Evolutionary conservation across 2,113 vertebrate genomes (phyloP).

Genomic region (Hylia prasina): DNA sequence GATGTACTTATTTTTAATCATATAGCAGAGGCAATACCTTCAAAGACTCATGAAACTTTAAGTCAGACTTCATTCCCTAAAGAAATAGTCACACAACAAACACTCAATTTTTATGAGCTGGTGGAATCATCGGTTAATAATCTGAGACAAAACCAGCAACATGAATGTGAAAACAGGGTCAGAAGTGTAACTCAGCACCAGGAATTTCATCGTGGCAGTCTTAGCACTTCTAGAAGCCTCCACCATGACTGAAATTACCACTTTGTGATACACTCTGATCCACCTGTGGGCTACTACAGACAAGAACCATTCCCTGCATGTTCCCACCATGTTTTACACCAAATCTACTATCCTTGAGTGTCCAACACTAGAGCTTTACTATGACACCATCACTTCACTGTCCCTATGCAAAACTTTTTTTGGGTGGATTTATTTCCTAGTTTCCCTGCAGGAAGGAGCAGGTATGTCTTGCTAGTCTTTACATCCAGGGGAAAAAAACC

Average conservation of each 20-base stretch:
- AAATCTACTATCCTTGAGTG: too few relatives aligned
- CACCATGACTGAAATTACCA: neutral
- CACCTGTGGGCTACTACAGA: neutral
- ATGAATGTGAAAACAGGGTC: neutral
- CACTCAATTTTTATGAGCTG: neutral
- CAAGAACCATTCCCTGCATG: fast-evolving
- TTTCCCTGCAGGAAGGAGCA: neutral
- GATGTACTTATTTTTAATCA: neutral
- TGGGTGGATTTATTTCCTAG: neutral
- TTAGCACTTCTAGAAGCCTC: neutral
- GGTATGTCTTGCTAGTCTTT: neutral
- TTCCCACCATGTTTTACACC: fast-evolving
- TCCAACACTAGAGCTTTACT: neutral
- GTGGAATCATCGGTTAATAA: neutral
- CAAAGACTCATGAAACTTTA: neutral
- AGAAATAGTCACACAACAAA: neutral
- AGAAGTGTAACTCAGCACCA: neutral
- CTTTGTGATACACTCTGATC: neutral
- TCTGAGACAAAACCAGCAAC: neutral
- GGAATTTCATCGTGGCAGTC: neutral
- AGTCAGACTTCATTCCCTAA: neutral
- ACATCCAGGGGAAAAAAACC: fast-evolving
- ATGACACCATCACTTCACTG: neutral
- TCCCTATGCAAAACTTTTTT: fast-evolving
- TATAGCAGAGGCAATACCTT: neutral